phyloP scores from a whole-genome alignment of 2,888 invertebrate species.

The Chymomyza procnemis region DNA sequence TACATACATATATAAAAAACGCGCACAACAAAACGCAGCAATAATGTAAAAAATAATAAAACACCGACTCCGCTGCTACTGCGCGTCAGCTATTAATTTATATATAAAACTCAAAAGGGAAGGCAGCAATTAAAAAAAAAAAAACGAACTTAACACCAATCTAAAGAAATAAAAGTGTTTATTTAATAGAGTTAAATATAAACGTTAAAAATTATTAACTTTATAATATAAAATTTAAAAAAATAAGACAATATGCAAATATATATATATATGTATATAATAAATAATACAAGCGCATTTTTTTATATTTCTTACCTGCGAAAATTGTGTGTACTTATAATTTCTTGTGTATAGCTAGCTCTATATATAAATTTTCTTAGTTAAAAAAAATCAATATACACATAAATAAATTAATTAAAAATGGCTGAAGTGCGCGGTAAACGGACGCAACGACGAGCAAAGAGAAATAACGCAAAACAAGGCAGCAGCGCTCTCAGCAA shows the following conservation, averaged over 20 bases:
- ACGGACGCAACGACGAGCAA: conserved; percentile 13
- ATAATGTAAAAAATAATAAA: conserved; percentile 35
- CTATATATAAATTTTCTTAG: conserved; percentile 23
- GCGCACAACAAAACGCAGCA: conserved; percentile 15
- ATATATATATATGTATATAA: neutral
- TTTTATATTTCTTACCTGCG: conserved; percentile 18
- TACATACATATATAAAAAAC: conserved; percentile 7
- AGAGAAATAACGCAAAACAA: conserved; percentile 13
- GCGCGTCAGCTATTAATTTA: conserved; percentile 17
- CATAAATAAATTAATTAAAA: conserved; percentile 47
- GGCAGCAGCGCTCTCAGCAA: conserved; percentile 13
- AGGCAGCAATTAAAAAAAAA: conserved; percentile 5
- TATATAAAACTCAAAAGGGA: neutral
- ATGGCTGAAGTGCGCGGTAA: conserved; percentile 27
- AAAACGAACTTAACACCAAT: conserved; percentile 25
- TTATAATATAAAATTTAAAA: conserved; percentile 20
- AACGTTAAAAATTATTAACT: conserved; percentile 23
- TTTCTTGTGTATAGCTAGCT: neutral
- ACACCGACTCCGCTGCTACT: conserved; percentile 17
- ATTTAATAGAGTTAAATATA: conserved; percentile 14
- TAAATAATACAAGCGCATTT: conserved; percentile 13
- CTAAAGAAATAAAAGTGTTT: neutral
- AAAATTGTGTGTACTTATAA: neutral
- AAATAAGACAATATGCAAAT: conserved; percentile 4
- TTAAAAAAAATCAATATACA: conserved; percentile 44